Base-by-base conservation (phyloP, 1,140 invertebrate species). In the Amyelois transitella region DNA sequence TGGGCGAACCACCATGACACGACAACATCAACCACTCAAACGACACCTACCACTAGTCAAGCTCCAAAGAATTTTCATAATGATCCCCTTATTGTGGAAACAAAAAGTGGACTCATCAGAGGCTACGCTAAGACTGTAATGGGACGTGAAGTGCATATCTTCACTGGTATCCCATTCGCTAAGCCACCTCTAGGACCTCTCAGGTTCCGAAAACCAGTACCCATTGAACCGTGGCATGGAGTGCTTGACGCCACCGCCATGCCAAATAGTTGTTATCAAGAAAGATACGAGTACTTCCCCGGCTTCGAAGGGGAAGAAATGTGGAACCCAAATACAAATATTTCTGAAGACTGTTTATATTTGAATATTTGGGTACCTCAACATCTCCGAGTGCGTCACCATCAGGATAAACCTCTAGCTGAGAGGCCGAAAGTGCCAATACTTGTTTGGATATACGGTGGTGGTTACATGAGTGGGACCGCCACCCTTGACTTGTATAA, bases 281-380 rank as follows among this genome's bases (percentile, higher is more conserved):
- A 96, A 77, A 90, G 93, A 53, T 96, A 96, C 77, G 94, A 96
- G 75, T 96, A 95, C 73, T 97, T 96, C 65, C 94, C 94, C 0
- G 95, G 94, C 0, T 96, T 97, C 81, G 92, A 94, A 55, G 95
- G 96, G n/a, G 95, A 96, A 68, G 94, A 96, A 73, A 98, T 97
- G 95, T 98, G 96, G 97, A 98, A 97, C 85, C 95, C 96, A 0
- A 97, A 97, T 67, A 97, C 96, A 0, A 94, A 96, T 75, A 93
- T 97, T 55, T 96, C 95, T 8, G 97, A 98, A 89, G 97, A 98
- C 80, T 98, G 97, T 77, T 88, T 98, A 0, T 98, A 98, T 80
- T 89, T 98, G 64, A 98, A 97, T 77, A 91, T 98, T 44, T 98
- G 96, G 95, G 95, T 96, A 18, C 96, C 96, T 1, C 93, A 94